Percentiles rank a stretch among this genome's conserved stretches.
Evolutionary conservation across 2,113 vertebrate genomes (phyloP).

Genomic region (Melanerpes formicivorus): DNA sequence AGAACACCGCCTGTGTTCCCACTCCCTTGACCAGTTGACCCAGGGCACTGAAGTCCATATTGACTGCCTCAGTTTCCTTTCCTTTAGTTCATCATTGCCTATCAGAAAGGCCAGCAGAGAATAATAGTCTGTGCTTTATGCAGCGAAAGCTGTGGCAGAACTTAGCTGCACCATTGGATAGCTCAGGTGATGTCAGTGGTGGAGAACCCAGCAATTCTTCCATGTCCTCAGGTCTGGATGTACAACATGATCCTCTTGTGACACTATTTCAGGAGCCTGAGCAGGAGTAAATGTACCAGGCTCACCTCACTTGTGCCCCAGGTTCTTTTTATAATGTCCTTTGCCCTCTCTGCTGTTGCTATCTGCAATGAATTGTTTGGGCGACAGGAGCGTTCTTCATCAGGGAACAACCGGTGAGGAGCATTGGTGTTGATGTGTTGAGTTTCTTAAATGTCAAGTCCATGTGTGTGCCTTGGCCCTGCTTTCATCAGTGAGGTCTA

Average conservation of each 20-base stretch:
- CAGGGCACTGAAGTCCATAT: too few relatives aligned
- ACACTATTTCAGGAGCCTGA: not conserved
- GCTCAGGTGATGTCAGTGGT: accelerated
- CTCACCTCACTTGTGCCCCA: not conserved
- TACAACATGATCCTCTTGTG: not conserved
- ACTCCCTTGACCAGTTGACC: too few relatives aligned
- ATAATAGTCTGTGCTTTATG: not conserved
- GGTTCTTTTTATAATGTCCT: not conserved
- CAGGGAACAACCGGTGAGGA: not conserved
- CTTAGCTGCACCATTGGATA: not conserved
- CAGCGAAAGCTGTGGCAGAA: not conserved
- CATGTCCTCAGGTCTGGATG: not conserved
- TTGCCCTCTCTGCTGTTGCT: not conserved
- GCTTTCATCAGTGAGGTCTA: not conserved
- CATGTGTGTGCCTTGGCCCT: not conserved
- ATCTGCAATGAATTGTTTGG: not conserved
- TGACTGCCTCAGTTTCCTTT: too few relatives aligned
- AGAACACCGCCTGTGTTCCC: too few relatives aligned
- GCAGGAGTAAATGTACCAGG: not conserved
- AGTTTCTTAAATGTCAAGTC: not conserved
- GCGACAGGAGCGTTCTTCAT: not conserved
- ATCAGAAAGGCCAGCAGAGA: too few relatives aligned
- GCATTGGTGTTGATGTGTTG: not conserved
- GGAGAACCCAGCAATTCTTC: not conserved
- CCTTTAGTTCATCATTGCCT: too few relatives aligned